Conservation (phyloP, 1,140 invertebrate genomes). For the Subanguina moxae region DNA sequence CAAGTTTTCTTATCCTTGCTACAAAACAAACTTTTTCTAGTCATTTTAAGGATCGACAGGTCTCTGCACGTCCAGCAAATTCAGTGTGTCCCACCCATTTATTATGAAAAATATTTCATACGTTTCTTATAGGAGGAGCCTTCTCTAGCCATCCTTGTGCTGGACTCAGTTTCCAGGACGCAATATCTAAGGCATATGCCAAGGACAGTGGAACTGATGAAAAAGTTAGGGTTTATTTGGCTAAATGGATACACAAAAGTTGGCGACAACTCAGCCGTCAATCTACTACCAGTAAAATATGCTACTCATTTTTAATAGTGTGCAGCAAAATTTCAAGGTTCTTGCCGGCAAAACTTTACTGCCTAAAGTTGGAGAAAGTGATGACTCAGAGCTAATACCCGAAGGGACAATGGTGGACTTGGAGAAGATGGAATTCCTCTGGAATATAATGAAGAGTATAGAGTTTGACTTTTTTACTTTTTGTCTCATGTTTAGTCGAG, state of each 20-base stretch:
- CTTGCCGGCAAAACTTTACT: constrained; percentile 17
- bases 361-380: constrained; percentile 21
- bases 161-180: constrained; percentile 44
- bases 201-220: constrained; percentile 39
- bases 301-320: background rate
- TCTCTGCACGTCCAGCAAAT: background rate
- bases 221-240: constrained; percentile 41
- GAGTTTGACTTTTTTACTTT: too few species aligned
- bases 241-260: constrained; percentile 51
- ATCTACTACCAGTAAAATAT: constrained; percentile 45
- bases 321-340: constrained; percentile 11
- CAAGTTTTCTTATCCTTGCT: background rate
- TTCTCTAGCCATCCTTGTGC: constrained; percentile 31
- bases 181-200: constrained; percentile 50
- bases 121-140: constrained; percentile 17
- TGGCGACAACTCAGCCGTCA: constrained; percentile 50
- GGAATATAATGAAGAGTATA: constrained; percentile 32
- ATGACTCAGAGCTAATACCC: constrained; percentile 18
- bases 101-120: too few species aligned
- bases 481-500: too few species aligned
- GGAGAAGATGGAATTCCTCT: constrained; percentile 27
- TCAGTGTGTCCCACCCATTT: background rate
- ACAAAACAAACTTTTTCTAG: too few species aligned
- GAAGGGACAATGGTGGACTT: constrained; percentile 11
- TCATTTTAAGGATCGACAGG: too few species aligned